Conservation (phyloP, 2,888 invertebrate genomes). For the Synergus umbraculus region DNA sequence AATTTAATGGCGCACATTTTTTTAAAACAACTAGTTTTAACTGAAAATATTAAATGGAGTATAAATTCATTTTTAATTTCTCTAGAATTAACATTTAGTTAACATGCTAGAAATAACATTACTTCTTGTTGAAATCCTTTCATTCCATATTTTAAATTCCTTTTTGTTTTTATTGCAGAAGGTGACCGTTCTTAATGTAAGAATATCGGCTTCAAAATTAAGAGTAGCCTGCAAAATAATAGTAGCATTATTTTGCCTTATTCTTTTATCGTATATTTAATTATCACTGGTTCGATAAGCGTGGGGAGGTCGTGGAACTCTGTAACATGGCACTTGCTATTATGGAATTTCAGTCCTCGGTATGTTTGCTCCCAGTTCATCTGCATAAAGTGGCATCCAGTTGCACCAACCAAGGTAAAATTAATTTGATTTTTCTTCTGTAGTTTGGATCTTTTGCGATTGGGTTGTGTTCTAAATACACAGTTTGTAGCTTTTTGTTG, state of each 20-base stretch:
- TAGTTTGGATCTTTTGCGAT: conserved; percentile 91
- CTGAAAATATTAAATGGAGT: neutral
- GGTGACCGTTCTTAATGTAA: conserved; percentile 30
- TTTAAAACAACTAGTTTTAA: neutral
- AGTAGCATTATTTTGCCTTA: neutral
- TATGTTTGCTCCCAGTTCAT: conserved; percentile 73
- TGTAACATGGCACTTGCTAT: conserved; percentile 18
- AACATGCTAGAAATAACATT: conserved; percentile 11
- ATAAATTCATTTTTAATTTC: neutral
- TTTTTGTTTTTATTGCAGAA: neutral
- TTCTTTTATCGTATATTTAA: neutral
- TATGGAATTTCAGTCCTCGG: conserved; percentile 41
- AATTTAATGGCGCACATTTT: neutral
- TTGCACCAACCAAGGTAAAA: conserved; percentile 91
- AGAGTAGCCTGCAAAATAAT: no score
- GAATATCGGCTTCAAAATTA: neutral
- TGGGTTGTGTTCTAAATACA: conserved; percentile 97
- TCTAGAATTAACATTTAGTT: neutral
- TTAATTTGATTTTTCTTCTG: conserved; percentile 92
- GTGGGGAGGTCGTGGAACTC: no score
- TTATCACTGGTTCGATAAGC: neutral
- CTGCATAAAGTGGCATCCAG: conserved; percentile 97
- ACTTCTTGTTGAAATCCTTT: neutral
- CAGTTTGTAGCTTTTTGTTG: conserved; percentile 86
- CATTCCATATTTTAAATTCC: conserved; percentile 6